phyloP scores from a whole-genome alignment of 2,113 vertebrate genomes.

The Phrynosoma blainvillii region DNA sequence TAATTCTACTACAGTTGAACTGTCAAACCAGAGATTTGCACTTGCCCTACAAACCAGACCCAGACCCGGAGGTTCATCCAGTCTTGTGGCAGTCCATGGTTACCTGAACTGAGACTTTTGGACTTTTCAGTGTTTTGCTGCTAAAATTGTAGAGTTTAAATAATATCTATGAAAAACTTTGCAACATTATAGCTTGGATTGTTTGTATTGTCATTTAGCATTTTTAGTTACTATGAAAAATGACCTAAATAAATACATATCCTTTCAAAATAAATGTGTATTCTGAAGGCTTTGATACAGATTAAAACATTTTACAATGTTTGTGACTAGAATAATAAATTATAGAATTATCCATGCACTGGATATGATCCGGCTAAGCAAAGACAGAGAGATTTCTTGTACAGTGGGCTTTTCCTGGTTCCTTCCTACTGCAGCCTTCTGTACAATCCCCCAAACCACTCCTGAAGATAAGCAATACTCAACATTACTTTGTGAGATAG shows the following conservation, averaged over 20 bases:
- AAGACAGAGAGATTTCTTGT: background rate
- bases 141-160: background rate
- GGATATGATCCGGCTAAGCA: background rate
- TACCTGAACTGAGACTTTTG: background rate
- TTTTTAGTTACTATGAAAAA: background rate
- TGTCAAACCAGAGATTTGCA: background rate
- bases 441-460: background rate
- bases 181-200: background rate
- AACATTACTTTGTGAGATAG: background rate
- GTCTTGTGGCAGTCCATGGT: background rate
- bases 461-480: background rate
- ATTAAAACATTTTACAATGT: background rate
- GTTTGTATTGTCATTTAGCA: background rate
- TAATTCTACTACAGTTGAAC: too few relatives aligned
- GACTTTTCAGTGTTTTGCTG: background rate
- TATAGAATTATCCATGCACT: background rate
- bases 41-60: background rate
- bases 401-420: background rate
- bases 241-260: background rate
- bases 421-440: background rate
- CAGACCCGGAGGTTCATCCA: background rate
- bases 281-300: background rate
- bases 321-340: background rate
- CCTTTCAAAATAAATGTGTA: background rate
- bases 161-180: background rate